Conservation (phyloP, 2,888 invertebrate genomes). For the Myopa testacea region DNA sequence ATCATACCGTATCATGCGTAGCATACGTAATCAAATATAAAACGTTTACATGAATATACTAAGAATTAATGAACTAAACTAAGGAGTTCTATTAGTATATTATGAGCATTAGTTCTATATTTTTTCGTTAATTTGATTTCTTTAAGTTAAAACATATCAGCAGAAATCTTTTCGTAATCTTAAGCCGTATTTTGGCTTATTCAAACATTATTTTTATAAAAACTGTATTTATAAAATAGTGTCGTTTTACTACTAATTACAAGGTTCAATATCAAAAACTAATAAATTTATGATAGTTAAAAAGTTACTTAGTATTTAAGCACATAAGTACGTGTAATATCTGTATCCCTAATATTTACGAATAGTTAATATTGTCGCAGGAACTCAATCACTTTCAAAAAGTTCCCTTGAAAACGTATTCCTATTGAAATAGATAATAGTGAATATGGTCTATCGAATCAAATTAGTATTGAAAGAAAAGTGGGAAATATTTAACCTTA, state of each 20-base stretch:
- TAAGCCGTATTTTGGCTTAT: background rate
- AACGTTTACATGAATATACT: background rate
- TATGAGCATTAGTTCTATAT: background rate
- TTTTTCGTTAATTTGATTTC: background rate
- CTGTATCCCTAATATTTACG: background rate
- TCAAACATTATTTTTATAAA: background rate
- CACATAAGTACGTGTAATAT: background rate
- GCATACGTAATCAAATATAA: constrained; percentile 7
- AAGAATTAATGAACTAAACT: background rate
- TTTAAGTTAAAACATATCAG: constrained; percentile 20
- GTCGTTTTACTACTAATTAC: no score
- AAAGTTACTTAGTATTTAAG: constrained; percentile 4
- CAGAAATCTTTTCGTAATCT: background rate
- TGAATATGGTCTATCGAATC: constrained; percentile 37
- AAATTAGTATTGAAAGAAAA: constrained; percentile 68
- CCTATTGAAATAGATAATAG: constrained; percentile 27
- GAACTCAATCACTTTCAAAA: constrained; percentile 15
- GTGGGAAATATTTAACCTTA: constrained; percentile 73
- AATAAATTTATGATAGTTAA: background rate
- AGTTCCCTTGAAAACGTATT: constrained; percentile 35
- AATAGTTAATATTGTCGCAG: constrained; percentile 8
- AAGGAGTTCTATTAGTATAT: background rate
- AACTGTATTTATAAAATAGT: no score
- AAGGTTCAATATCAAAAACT: no score
- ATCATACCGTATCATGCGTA: no score